Evolutionary conservation across 2,113 vertebrate genomes (phyloP).

Genomic region (Bombycilla garrulus): DNA sequence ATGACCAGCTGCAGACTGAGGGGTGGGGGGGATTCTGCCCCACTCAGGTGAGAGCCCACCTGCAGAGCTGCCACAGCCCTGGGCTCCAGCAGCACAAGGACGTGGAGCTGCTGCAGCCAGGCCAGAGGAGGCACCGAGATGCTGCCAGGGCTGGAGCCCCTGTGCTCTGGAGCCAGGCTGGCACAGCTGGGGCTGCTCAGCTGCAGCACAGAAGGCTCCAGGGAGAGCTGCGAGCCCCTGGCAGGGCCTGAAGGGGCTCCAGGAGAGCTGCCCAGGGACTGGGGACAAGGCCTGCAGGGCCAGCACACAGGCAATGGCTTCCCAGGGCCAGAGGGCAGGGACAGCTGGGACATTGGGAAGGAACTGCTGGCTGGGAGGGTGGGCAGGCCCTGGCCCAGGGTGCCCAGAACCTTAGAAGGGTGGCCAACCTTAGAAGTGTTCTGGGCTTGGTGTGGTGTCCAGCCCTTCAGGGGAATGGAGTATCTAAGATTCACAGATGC

Average conservation of each 20-base stretch:
- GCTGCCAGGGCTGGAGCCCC: too few relatives aligned
- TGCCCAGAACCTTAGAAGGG: too few relatives aligned
- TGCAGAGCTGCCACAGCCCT: not conserved
- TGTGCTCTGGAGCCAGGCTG: too few relatives aligned
- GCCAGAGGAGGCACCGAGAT: not conserved
- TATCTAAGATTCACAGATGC: not conserved
- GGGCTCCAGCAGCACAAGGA: not conserved
- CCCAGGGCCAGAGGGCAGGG: not conserved
- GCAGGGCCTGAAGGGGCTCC: too few relatives aligned
- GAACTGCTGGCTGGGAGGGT: accelerated
- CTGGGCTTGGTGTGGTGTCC: not conserved
- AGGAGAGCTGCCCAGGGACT: too few relatives aligned
- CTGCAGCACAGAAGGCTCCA: too few relatives aligned
- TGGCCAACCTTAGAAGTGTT: not conserved
- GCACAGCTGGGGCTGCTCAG: too few relatives aligned
- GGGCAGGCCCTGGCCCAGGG: not conserved
- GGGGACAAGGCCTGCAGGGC: not conserved
- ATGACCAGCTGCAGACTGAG: not conserved
- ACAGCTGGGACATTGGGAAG: accelerated
- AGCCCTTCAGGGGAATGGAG: not conserved
- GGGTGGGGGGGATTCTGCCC: not conserved
- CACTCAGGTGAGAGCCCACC: not conserved
- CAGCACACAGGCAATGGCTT: not conserved
- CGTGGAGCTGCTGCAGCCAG: not conserved
- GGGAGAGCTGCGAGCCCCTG: too few relatives aligned